Percentiles rank a stretch among this genome's conserved stretches.
These are phyloP conservation scores for Percopsis omiscomaycus DNA, from an alignment of 2,797 vertebrate genomes.

Conservation along the genomic window DNA sequence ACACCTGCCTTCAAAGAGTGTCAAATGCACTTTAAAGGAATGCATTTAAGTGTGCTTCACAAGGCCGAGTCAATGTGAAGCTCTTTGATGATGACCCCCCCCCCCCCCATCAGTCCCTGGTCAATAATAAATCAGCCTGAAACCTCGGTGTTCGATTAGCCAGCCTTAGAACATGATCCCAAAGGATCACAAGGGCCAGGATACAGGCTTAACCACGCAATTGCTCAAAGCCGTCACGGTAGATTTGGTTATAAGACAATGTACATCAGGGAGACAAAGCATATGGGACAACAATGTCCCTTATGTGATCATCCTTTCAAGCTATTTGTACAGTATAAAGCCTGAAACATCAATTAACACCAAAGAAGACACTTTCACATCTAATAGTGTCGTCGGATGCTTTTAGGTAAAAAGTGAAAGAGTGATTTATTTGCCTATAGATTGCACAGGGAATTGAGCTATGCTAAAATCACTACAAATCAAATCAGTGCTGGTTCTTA, in stretches of 20 bases:
- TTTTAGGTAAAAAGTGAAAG: constrained; percentile 69
- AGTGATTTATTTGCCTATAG: constrained; percentile 65
- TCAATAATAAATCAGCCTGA: constrained; percentile 62
- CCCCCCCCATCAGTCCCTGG: constrained; percentile 41
- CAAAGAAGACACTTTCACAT: not conserved
- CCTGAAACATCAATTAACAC: constrained; percentile 4
- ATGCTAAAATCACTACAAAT: constrained; percentile 68
- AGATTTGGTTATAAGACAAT: constrained; percentile 11
- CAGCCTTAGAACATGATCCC: constrained; percentile 47
- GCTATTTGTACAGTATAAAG: constrained; percentile 1
- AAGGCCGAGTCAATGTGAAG: constrained; percentile 44
- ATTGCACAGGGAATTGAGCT: constrained; percentile 63
- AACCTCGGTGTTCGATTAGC: constrained; percentile 53
- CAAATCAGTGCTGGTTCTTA: constrained; percentile 70
- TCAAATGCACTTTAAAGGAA: constrained; percentile 43
- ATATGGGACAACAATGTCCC: not conserved
- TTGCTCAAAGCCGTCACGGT: constrained; percentile 14
- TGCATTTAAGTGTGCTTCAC: constrained; percentile 34
- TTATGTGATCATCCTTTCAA: constrained; percentile 3
- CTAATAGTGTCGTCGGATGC: constrained; percentile 30
- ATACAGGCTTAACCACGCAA: constrained; percentile 19
- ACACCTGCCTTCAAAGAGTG: constrained; percentile 14
- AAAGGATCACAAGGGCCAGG: constrained; percentile 35
- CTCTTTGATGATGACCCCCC: constrained; percentile 45
- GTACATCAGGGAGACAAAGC: constrained; percentile 15